Conservation (phyloP, 2,113 vertebrate genomes). For the Phodopus roborovskii region DNA sequence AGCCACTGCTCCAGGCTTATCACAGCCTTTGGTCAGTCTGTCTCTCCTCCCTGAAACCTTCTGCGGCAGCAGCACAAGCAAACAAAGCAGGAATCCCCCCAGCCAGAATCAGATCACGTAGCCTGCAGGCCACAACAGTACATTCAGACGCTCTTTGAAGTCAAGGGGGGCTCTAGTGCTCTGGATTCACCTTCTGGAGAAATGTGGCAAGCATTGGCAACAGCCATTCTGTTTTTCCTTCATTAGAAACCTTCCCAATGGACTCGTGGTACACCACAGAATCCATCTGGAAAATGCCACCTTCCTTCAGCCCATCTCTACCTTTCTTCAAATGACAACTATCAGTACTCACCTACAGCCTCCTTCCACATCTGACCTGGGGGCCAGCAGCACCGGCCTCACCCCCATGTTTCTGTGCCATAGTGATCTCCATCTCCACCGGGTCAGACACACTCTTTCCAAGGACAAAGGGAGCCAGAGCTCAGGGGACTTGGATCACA, state of each 20-base stretch:
- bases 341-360: not conserved
- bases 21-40: not conserved
- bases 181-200: not conserved
- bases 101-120: not conserved
- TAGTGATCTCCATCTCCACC: not conserved
- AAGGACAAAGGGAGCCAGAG: not conserved
- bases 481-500: not conserved
- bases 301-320: not conserved
- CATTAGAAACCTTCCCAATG: not conserved
- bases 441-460: fast-evolving
- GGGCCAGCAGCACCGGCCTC: not conserved
- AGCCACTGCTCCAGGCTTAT: not conserved
- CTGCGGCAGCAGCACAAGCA: not conserved
- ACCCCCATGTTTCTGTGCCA: not conserved
- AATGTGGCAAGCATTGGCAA: not conserved
- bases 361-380: not conserved
- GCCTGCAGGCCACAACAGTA: not conserved
- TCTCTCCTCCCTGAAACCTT: not conserved
- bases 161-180: not conserved
- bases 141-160: not conserved
- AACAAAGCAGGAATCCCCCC: not conserved
- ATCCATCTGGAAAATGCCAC: not conserved
- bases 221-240: not conserved
- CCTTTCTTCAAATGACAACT: not conserved
- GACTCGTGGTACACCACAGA: not conserved